Evolutionary conservation across 1,140 invertebrate genomes (phyloP).

Genomic region (Calosoma granatense): DNA sequence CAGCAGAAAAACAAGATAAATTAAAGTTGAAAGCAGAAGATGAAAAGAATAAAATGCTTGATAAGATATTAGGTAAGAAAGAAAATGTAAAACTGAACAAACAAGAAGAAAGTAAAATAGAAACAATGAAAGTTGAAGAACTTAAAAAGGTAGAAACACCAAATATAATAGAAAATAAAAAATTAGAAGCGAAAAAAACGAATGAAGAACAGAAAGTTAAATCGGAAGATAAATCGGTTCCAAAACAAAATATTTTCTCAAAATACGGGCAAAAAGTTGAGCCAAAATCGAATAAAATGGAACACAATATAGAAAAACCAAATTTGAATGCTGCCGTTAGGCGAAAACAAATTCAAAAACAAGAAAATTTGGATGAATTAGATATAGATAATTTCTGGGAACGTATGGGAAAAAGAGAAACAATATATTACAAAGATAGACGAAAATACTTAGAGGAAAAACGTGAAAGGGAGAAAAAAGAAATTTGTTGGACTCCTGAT

Average conservation of each 20-base stretch:
- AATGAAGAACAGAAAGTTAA: background rate
- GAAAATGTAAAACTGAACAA: background rate
- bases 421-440: conserved; percentile 38
- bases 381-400: conserved; percentile 39
- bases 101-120: conserved; percentile 16
- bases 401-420: conserved; percentile 43
- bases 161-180: background rate
- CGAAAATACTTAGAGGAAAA: conserved; percentile 35
- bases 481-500: conserved; percentile 30
- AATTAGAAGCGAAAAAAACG: background rate
- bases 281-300: background rate
- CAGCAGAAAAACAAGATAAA: conserved; percentile 13
- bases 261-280: background rate
- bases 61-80: background rate
- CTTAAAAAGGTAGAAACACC: background rate
- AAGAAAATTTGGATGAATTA: background rate
- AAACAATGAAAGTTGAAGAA: background rate
- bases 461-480: conserved; percentile 23
- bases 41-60: background rate
- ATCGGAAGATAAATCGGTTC: background rate
- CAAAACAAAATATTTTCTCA: background rate
- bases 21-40: conserved; percentile 11
- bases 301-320: background rate
- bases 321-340: too few relatives aligned
- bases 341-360: conserved; percentile 6